phyloP scores from a whole-genome alignment of 1,140 invertebrate species.

The Macrosteles quadrilineatus region DNA sequence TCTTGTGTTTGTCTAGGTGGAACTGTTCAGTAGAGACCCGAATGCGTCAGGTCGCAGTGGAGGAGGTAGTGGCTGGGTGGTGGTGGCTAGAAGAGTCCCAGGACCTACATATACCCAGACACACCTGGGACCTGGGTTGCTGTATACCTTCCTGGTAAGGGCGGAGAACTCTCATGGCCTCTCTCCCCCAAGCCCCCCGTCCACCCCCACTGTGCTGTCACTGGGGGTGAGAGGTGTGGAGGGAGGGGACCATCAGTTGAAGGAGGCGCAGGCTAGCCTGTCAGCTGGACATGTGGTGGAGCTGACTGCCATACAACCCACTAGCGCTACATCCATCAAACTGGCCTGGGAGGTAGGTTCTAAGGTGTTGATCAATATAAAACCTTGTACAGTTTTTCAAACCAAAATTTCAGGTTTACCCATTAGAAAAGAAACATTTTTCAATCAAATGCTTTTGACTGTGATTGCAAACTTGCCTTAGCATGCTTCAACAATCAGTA shows the following conservation, averaged over 20 bases:
- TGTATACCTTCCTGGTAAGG: conserved; percentile 83
- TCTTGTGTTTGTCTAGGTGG: too few species aligned
- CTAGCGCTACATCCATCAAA: conserved; percentile 79
- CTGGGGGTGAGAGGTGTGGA: conserved; percentile 60
- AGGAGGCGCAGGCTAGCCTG: conserved; percentile 66
- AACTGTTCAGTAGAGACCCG: conserved; percentile 43
- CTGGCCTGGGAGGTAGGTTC: conserved; percentile 76
- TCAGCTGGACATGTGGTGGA: conserved; percentile 73
- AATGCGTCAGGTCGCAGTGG: conserved; percentile 27
- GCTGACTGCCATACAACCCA: conserved; percentile 74
- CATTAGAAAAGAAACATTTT: too few species aligned
- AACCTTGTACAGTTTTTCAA: too few species aligned
- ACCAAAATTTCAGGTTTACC: too few species aligned
- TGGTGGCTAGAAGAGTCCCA: conserved; percentile 59
- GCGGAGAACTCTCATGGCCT: conserved; percentile 85
- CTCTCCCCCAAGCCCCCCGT: conserved; percentile 67
- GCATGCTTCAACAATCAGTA: too few species aligned
- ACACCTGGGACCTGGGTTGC: conserved; percentile 68
- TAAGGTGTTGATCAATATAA: too few species aligned
- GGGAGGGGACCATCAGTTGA: conserved; percentile 57
- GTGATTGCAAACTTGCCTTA: too few species aligned
- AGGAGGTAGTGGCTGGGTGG: conserved; percentile 56
- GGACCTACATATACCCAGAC: conserved; percentile 64
- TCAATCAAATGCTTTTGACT: too few species aligned
- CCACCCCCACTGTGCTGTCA: conserved; percentile 42